Percentiles rank a stretch among this genome's conserved stretches.
These are phyloP conservation scores for Oenanthe oenanthe DNA, from an alignment of 2,113 vertebrate species.

Conservation along the genomic window DNA sequence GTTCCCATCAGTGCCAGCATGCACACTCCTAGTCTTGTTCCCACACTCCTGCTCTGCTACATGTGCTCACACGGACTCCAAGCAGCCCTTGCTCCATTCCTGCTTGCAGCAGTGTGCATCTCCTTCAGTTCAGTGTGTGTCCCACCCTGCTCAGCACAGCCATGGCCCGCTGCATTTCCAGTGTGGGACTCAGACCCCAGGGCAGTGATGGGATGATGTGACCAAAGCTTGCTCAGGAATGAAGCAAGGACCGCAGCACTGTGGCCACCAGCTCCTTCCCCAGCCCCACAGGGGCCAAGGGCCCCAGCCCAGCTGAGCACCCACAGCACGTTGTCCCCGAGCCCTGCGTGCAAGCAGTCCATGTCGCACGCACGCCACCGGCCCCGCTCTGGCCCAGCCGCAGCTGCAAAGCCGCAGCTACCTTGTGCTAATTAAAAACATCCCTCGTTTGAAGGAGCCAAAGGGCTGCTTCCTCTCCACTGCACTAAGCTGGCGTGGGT, in stretches of 20 bases:
- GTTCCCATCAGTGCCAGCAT: accelerated
- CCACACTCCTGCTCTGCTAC: accelerated
- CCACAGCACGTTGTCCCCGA: accelerated
- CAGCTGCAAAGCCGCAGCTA: slow-evolving; percentile 31
- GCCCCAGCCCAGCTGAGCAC: accelerated
- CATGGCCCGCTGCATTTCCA: accelerated
- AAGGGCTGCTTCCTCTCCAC: background rate
- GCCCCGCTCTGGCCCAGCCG: background rate
- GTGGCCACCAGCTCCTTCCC: background rate
- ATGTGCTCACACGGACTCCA: accelerated
- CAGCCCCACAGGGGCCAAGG: accelerated
- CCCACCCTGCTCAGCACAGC: background rate
- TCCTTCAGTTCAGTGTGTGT: background rate
- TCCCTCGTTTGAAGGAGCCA: background rate
- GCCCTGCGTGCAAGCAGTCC: accelerated
- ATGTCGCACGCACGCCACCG: accelerated
- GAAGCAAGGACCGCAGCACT: background rate
- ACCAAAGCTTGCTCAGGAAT: background rate
- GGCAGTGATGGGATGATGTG: background rate
- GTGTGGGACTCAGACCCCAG: background rate
- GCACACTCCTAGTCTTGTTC: accelerated
- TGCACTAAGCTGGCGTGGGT: background rate
- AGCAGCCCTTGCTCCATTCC: background rate
- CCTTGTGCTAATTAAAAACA: slow-evolving; percentile 49
- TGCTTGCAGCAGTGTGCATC: background rate